phyloP scores from a whole-genome alignment of 2,888 invertebrate species.

The Drosophila fungiperda region DNA sequence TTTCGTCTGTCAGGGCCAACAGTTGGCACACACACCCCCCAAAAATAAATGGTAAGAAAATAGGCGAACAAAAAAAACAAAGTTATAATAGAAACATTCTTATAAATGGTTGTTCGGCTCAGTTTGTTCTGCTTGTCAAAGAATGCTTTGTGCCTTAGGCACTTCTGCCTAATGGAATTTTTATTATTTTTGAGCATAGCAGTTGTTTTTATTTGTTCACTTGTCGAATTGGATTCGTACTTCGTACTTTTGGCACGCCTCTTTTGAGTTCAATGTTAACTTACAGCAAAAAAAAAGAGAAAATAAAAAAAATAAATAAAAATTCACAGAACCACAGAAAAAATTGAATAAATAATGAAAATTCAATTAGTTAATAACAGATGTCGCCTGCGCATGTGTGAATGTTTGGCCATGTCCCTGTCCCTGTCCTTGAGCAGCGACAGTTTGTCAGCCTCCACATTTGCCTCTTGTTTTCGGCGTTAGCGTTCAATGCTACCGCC shows the following conservation, averaged over 20 bases:
- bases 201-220: conserved; percentile 41
- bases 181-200: conserved; percentile 58
- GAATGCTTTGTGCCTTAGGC: conserved; percentile 67
- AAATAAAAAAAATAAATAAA: neutral
- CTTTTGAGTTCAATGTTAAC: conserved; percentile 75
- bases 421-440: conserved; percentile 45
- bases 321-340: neutral
- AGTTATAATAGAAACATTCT: conserved; percentile 17
- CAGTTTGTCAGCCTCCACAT: conserved; percentile 17
- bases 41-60: neutral
- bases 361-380: conserved; percentile 76
- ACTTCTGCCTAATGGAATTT: conserved; percentile 71
- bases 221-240: conserved; percentile 25
- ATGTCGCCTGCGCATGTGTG: conserved; percentile 68
- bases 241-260: conserved; percentile 13
- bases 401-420: conserved; percentile 68
- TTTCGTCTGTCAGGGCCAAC: conserved; percentile 58
- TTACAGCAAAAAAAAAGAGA: conserved; percentile 28
- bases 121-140: conserved; percentile 21
- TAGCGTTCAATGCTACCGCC: conserved; percentile 44
- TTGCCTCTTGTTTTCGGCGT: conserved; percentile 36
- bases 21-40: conserved; percentile 48
- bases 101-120: neutral
- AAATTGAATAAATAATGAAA: conserved; percentile 40
- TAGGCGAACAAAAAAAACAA: conserved; percentile 31